These are phyloP conservation scores for Premnoplex brunnescens DNA, from an alignment of 2,797 vertebrate species.

Conservation along the genomic window DNA sequence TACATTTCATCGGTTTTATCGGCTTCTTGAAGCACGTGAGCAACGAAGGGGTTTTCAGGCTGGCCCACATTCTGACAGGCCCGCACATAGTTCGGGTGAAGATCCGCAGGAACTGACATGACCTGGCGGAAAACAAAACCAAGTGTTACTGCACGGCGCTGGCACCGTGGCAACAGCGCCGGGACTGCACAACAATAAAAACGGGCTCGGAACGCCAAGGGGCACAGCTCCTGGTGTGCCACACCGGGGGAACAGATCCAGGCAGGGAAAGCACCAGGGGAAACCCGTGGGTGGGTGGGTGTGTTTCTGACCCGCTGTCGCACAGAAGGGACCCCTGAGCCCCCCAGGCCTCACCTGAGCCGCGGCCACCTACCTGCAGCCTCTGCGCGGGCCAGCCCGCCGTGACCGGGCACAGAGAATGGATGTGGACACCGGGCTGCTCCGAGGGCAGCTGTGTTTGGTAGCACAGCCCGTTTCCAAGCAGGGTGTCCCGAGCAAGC, in stretches of 20 bases:
- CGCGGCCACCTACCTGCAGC: rapidly evolving
- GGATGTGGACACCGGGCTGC: neutral
- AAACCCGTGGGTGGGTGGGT: rapidly evolving
- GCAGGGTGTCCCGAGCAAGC: rapidly evolving
- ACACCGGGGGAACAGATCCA: neutral
- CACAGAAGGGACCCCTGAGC: rapidly evolving
- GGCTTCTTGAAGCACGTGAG: slow-evolving; percentile 61
- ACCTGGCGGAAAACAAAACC: slow-evolving; percentile 30
- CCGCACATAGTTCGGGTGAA: slow-evolving; percentile 66
- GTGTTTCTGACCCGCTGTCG: neutral
- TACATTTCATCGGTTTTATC: slow-evolving; percentile 54
- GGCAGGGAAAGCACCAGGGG: neutral
- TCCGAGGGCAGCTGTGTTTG: neutral
- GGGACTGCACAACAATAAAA: neutral
- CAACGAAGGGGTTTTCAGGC: slow-evolving; percentile 73
- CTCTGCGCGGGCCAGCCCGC: neutral
- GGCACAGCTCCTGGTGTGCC: neutral
- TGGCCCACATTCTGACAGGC: slow-evolving; percentile 70
- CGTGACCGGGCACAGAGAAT: no score
- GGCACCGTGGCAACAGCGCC: slow-evolving; percentile 20
- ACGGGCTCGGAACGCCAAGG: neutral
- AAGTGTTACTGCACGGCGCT: neutral
- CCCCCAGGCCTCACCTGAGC: neutral
- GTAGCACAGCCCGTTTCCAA: rapidly evolving
- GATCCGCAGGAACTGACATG: slow-evolving; percentile 14